A percentile compares a stretch with the other conserved stretches of the same genome.
Conservation (phyloP, 2,797 vertebrate species). For the Ara ararauna region DNA sequence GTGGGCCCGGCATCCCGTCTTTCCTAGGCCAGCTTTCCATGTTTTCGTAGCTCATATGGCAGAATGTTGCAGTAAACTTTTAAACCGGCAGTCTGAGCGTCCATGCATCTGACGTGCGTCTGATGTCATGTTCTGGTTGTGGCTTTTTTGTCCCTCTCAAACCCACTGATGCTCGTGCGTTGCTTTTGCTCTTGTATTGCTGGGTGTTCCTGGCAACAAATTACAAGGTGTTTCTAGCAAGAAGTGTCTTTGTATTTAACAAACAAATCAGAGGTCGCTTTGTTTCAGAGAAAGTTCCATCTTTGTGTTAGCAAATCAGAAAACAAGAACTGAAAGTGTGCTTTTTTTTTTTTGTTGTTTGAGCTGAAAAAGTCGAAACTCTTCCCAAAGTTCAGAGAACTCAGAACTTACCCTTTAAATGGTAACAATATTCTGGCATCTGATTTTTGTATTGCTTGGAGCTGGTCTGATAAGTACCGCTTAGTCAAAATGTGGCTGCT, state of each 20-base stretch:
- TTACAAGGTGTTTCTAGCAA: neutral
- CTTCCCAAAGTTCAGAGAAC: neutral
- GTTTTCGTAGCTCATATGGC: neutral
- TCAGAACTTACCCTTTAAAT: neutral
- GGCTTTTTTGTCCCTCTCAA: neutral
- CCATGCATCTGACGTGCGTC: neutral
- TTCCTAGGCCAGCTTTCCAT: neutral
- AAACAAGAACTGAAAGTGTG: neutral
- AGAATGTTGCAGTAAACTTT: neutral
- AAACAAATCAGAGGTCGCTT: fast-evolving
- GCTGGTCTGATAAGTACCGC: neutral
- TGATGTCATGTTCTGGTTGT: neutral
- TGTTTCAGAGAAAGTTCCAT: neutral
- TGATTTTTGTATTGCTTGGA: neutral
- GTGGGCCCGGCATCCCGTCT: fast-evolving
- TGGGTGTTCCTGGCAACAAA: neutral
- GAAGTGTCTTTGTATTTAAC: neutral
- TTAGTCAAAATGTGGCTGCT: neutral
- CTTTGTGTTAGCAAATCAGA: neutral
- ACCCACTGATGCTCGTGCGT: fast-evolving
- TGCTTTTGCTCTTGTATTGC: neutral
- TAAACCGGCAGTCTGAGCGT: neutral
- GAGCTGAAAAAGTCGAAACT: neutral
- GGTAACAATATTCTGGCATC: neutral
- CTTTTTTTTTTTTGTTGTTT: neutral